Percentiles rank a stretch among this genome's conserved stretches.
Evolutionary conservation across 1,140 invertebrate genomes (phyloP).

Genomic region (Caligus rogercresseyi): DNA sequence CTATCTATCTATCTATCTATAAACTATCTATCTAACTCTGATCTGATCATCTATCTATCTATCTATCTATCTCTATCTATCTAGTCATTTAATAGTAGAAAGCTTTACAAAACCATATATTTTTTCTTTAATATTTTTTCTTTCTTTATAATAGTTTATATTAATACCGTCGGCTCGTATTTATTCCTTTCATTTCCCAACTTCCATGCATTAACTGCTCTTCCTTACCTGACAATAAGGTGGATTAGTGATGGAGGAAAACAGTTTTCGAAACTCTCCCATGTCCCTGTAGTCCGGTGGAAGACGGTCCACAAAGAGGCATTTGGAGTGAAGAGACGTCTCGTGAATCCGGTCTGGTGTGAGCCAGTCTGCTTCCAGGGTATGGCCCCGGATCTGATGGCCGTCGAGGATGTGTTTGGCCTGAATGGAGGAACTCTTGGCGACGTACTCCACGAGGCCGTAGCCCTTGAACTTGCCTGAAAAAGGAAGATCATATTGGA

Average conservation of each 20-base stretch:
- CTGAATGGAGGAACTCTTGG: constrained; percentile 31
- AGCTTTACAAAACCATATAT: too few relatives aligned
- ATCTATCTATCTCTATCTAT: too few relatives aligned
- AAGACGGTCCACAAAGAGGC: constrained; percentile 36
- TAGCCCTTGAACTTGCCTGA: constrained; percentile 37
- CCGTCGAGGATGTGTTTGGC: constrained; percentile 34
- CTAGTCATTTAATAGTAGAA: too few relatives aligned
- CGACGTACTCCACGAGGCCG: constrained; percentile 37
- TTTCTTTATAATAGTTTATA: too few relatives aligned
- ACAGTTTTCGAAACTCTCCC: constrained; percentile 35
- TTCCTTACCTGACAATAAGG: constrained; percentile 37
- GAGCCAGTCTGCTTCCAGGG: constrained; percentile 35
- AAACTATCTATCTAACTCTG: too few relatives aligned
- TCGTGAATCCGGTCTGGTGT: constrained; percentile 31
- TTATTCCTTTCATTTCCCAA: too few relatives aligned
- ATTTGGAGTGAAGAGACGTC: constrained; percentile 36
- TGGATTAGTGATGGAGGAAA: constrained; percentile 33
- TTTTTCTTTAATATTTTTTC: too few relatives aligned
- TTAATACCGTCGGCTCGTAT: too few relatives aligned
- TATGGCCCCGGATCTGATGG: constrained; percentile 28
- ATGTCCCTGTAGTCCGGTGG: constrained; percentile 36
- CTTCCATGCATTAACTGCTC: background rate
- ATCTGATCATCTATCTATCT: too few relatives aligned
- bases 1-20: too few relatives aligned
- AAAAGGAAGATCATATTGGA: constrained; percentile 12